Base-by-base conservation (phyloP, 2,888 invertebrate genomes). In the Rhagonycha lutea region DNA sequence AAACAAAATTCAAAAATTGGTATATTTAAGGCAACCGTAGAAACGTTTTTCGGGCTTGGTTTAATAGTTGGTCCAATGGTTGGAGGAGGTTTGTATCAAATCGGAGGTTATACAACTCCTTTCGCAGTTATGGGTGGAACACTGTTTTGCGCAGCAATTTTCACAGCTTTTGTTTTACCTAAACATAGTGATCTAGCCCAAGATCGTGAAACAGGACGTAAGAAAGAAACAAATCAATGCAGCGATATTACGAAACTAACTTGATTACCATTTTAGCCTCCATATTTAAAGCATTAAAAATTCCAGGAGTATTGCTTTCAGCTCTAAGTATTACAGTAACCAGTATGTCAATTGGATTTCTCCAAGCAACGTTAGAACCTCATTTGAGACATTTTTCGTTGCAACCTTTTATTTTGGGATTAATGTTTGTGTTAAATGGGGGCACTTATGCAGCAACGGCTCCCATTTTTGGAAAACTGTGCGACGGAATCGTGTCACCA, bases 61-160 rank as follows among this genome's bases (percentile, higher is more conserved):
- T 90, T 97, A 74, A 97, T 97, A 75, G 95, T 96, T 0, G 98
- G 98, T 0, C 98, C 98, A 0, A 95, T 95, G 0, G 91, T 98
- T 10, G 98, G 98, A 0, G 97, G 97, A 0, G 93, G 94, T 0
- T 89, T 98, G 0, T 98, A 94, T 85, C 91, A 92, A 85, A 83
- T 92, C 9, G 96, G 95, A 2, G 96, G 96, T 0, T 96, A 94
- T 85, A 91, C 92, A 0, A 89, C 95, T 4, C 96, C 96, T 0
- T 97, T 97, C 83, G 94, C 92, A 0, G 93, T 95, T 0, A 90
- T 96, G 79, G 96, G 96, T 0, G 91, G 91, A 0, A 89, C 93
- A 0, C 89, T 96, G 0, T 93, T 96, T 85, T 86, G 92, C n/a
- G 92, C 94, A 0, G 94, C 95, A 3, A 87, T 95, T 62, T 89